These are phyloP conservation scores for Vimba vimba DNA, from an alignment of 2,113 vertebrate genomes.

Conservation along the genomic window DNA sequence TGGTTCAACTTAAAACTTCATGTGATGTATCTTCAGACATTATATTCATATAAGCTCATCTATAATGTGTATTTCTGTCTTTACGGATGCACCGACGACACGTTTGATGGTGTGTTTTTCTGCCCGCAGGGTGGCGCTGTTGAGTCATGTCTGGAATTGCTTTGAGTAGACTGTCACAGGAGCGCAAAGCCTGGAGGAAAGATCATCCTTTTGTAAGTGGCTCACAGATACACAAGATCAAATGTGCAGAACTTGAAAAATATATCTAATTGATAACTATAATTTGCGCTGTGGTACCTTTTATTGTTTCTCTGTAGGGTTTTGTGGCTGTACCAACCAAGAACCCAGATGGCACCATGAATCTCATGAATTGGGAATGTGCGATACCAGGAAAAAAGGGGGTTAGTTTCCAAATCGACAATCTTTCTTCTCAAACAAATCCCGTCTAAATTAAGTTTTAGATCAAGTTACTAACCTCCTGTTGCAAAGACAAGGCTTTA, in stretches of 20 bases:
- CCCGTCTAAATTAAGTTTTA: background rate
- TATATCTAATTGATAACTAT: background rate
- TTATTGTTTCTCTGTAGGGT: conserved; percentile 73
- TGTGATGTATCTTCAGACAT: background rate
- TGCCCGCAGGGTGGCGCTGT: conserved; percentile 44
- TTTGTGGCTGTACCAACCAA: conserved; percentile 98
- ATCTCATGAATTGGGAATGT: conserved; percentile 99
- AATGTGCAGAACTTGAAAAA: background rate
- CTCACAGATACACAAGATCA: background rate
- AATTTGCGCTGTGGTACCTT: background rate
- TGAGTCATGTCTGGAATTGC: conserved; percentile 94
- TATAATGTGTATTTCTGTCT: background rate
- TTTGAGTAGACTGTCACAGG: conserved; percentile 96
- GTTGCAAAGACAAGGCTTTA: no score
- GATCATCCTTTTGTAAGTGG: conserved; percentile 96
- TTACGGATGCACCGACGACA: background rate
- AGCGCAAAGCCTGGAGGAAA: conserved; percentile 98
- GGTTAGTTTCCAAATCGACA: conserved; percentile 72
- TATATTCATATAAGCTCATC: background rate
- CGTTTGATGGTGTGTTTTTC: background rate
- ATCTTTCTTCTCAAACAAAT: background rate
- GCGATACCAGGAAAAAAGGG: conserved; percentile 98
- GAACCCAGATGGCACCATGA: conserved; percentile 97
- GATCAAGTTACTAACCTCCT: background rate
- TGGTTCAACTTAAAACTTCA: background rate